phyloP scores from a whole-genome alignment of 2,113 vertebrate species.

The Irena cyanogastra region DNA sequence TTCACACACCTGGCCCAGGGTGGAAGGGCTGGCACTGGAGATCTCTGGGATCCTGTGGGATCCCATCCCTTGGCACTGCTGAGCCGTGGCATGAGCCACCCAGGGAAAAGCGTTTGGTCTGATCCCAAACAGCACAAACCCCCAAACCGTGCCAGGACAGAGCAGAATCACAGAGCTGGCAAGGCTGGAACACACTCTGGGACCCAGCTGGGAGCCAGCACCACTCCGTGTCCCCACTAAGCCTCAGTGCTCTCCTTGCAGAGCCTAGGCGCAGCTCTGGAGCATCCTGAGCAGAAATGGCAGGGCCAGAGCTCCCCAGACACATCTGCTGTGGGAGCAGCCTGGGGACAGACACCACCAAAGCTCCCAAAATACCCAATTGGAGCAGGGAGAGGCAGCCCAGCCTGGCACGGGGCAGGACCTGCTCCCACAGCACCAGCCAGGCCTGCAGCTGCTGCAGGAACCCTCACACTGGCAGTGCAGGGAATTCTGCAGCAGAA shows the following conservation, averaged over 20 bases:
- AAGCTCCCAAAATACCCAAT: not conserved
- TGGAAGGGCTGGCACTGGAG: not conserved
- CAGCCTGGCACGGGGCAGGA: not conserved
- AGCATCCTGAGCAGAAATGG: not conserved
- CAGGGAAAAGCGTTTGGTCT: rapidly evolving
- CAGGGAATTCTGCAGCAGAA: rapidly evolving
- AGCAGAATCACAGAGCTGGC: rapidly evolving
- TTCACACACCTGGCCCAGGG: no score
- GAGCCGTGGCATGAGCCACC: rapidly evolving
- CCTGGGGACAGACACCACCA: not conserved
- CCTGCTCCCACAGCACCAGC: not conserved
- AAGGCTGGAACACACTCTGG: rapidly evolving
- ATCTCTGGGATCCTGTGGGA: not conserved
- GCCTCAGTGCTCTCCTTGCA: not conserved
- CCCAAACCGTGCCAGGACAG: rapidly evolving
- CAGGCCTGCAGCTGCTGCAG: not conserved
- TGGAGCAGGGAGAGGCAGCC: not conserved
- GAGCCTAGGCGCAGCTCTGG: not conserved
- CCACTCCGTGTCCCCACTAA: not conserved
- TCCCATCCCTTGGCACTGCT: no score
- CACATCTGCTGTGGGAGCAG: no score
- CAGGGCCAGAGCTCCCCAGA: not conserved
- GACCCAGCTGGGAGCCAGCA: not conserved
- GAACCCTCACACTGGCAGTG: not conserved
- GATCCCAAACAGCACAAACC: rapidly evolving